phyloP scores from a whole-genome alignment of 2,888 invertebrate species.

The Lycia hirtaria region DNA sequence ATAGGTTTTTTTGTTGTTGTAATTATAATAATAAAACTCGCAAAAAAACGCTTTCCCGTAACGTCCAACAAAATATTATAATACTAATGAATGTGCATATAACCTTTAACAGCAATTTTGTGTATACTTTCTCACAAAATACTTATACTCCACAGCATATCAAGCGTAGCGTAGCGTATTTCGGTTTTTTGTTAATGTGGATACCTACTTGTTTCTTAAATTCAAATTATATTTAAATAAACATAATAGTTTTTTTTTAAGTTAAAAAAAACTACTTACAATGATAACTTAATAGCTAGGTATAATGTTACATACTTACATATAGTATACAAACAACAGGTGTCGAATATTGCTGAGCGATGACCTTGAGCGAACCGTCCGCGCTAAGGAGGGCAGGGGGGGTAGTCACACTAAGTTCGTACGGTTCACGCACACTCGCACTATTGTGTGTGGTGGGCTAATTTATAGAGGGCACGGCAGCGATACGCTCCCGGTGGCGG shows the following conservation, averaged over 20 bases:
- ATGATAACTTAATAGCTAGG: constrained; percentile 40
- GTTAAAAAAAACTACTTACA: constrained; percentile 13
- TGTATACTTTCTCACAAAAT: too few species aligned
- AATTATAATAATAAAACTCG: too few species aligned
- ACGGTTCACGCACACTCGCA: constrained; percentile 72
- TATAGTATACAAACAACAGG: constrained; percentile 74
- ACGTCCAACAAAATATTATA: too few species aligned
- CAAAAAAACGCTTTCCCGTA: too few species aligned
- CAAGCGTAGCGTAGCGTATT: too few species aligned
- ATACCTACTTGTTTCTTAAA: too few species aligned
- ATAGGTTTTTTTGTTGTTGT: too few species aligned
- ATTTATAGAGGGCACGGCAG: constrained; percentile 46
- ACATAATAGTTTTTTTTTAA: neutral
- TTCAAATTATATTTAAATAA: too few species aligned
- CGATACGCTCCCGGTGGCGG: constrained; percentile 58
- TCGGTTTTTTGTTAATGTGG: too few species aligned
- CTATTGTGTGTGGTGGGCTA: constrained; percentile 57
- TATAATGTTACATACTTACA: constrained; percentile 62
- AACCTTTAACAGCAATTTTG: too few species aligned
- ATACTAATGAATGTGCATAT: too few species aligned
- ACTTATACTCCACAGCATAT: too few species aligned
- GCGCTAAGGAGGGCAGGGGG: constrained; percentile 47
- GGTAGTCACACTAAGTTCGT: constrained; percentile 60
- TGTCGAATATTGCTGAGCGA: constrained; percentile 71
- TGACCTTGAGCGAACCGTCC: constrained; percentile 70